These are phyloP conservation scores for Lophura nycthemera DNA, from an alignment of 2,113 vertebrate genomes.

Conservation along the genomic window DNA sequence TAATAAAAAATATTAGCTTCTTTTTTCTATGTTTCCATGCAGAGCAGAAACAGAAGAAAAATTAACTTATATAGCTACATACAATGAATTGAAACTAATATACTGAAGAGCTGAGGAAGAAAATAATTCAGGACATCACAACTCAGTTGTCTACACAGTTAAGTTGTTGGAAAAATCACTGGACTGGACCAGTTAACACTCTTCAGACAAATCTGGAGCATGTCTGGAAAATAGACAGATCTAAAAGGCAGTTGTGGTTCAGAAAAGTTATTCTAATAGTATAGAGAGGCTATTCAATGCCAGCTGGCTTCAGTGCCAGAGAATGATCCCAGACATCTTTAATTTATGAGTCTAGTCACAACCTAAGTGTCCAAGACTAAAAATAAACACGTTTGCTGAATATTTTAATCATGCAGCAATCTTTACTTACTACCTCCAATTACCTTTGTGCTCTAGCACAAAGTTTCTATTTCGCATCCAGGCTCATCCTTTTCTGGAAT, in stretches of 20 bases:
- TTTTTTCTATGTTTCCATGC: background rate
- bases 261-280: background rate
- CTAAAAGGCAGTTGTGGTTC: background rate
- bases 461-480: background rate
- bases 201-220: background rate
- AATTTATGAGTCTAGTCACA: slow-evolving; percentile 9
- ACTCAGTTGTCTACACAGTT: background rate
- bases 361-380: background rate
- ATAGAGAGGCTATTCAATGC: background rate
- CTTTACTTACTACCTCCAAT: background rate
- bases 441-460: background rate
- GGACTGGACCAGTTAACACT: background rate
- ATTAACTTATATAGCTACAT: background rate
- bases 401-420: slow-evolving; percentile 10
- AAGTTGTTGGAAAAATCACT: background rate
- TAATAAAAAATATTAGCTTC: background rate
- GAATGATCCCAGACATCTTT: background rate
- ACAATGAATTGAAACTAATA: background rate
- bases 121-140: background rate
- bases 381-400: slow-evolving; percentile 6
- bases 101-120: background rate
- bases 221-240: background rate
- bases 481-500: background rate
- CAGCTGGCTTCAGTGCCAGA: background rate
- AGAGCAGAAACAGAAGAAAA: background rate